Base-by-base conservation (phyloP, 2,113 vertebrate species). In the Todiramphus saurophagus region DNA sequence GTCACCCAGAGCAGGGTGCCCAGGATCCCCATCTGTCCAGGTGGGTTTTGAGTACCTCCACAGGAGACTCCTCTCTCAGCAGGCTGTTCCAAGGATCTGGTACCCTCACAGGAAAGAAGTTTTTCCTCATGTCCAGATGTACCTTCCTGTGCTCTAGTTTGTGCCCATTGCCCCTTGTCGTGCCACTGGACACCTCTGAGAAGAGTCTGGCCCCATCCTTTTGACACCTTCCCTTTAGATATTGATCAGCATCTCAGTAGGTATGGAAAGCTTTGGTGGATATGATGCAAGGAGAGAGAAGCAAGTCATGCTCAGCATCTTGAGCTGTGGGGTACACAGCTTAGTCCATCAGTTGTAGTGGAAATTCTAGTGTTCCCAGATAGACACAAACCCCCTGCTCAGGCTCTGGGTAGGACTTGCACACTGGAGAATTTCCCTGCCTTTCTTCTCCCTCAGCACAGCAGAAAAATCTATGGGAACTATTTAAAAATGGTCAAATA, bases 181-280 rank as follows among this genome's bases (percentile, higher is more conserved):
- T n/a, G 56, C 10, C 56, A 58, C 56, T n/a, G 56, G 31, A 31
- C 31, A n/a, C 31, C 31, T 20, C 31, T n/a, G 31, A n/a, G 33
- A 58, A n/a, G 31, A 58, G 31, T n/a, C 31, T 58, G 56, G 31
- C 56, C 56, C 56, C 31, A n/a, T 58, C 56, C 31, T 58, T 31
- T 58, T 33, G 56, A 19, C 31, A 33, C 56, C 56, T n/a, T 33
- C 56, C 56, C 56, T 58, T 58, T 58, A n/a, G 31, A 11, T n/a
- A 58, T 33, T 58, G 31, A 58, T 33, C 19, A 58, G 56, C 17
- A 31, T 13, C 56, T 41, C 35, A 0, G 78, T 1, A 41, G 39
- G 7, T 12, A 5, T 0, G 0, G 41, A 5, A 69, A 80, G 50
- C n/a, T 81, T 8, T 37, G 21, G 37, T 16, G 33, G 41, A 3